phyloP scores from a whole-genome alignment of 2,113 vertebrate genomes.

The Phylloscopus whistleri region DNA sequence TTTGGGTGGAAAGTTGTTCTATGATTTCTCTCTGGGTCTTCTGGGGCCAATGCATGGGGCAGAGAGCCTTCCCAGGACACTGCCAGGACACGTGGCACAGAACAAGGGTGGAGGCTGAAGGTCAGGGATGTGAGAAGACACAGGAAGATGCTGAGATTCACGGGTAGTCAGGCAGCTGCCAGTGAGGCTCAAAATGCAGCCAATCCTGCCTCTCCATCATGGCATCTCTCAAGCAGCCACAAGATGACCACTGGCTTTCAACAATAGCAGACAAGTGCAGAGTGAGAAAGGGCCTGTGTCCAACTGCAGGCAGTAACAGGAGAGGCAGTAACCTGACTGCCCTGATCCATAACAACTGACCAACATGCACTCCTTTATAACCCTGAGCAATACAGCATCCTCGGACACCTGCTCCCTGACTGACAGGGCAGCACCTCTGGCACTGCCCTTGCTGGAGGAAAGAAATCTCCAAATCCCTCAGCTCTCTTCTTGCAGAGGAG shows the following conservation, averaged over 20 bases:
- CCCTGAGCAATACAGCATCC: background rate
- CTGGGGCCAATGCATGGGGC: background rate
- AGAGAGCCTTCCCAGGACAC: background rate
- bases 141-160: background rate
- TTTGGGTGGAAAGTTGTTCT: background rate
- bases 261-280: background rate
- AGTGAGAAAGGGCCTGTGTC: background rate
- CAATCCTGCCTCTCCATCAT: background rate
- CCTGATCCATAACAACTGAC: background rate
- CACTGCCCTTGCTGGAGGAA: background rate
- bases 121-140: background rate
- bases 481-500: background rate
- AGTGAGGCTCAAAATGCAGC: background rate
- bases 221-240: background rate
- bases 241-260: background rate
- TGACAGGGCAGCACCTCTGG: background rate
- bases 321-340: background rate
- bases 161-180: background rate
- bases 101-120: background rate
- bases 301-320: background rate
- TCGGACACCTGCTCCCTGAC: background rate
- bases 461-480: background rate
- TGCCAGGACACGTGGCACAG: fast-evolving
- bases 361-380: background rate
- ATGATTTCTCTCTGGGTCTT: background rate